A percentile compares a stretch with the other conserved stretches of the same genome.
Conservation (phyloP, 2,113 vertebrate genomes). For the Puma concolor region DNA sequence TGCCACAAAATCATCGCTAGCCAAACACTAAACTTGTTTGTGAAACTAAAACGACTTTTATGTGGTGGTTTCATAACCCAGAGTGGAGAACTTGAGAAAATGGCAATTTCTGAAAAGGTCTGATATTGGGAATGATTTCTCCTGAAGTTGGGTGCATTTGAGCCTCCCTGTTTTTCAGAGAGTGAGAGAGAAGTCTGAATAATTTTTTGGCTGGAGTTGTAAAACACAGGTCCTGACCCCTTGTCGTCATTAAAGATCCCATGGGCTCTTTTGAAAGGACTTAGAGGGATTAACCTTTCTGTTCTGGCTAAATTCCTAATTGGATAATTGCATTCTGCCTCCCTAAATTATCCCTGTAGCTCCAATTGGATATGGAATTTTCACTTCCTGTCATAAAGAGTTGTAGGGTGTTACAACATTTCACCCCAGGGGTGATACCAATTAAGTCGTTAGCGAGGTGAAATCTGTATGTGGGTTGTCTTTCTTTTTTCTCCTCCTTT, state of each 20-base stretch:
- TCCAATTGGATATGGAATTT: conserved; percentile 84
- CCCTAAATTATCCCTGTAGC: conserved; percentile 79
- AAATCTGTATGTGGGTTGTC: conserved; percentile 66
- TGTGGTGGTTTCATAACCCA: background rate
- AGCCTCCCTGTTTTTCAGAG: background rate
- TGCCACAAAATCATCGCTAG: background rate
- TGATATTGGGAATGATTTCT: background rate
- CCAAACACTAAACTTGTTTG: background rate
- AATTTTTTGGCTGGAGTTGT: conserved; percentile 80
- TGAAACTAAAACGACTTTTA: conserved; percentile 14
- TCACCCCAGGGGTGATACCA: conserved; percentile 78
- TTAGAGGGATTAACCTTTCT: conserved; percentile 84
- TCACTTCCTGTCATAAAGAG: conserved; percentile 82
- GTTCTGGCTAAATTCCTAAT: conserved; percentile 84
- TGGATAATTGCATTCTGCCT: conserved; percentile 83
- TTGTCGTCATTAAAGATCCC: conserved; percentile 80
- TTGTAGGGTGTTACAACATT: conserved; percentile 80
- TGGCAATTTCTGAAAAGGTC: background rate
- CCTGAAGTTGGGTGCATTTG: background rate
- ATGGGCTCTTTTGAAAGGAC: conserved; percentile 81
- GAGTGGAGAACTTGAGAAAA: background rate
- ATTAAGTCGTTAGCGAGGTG: conserved; percentile 79
- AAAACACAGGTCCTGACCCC: conserved; percentile 81
- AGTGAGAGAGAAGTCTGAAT: conserved; percentile 67
- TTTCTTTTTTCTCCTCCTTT: conserved; percentile 35